These are phyloP conservation scores for Myocastor coypus DNA, from an alignment of 2,113 vertebrate species.

Conservation along the genomic window DNA sequence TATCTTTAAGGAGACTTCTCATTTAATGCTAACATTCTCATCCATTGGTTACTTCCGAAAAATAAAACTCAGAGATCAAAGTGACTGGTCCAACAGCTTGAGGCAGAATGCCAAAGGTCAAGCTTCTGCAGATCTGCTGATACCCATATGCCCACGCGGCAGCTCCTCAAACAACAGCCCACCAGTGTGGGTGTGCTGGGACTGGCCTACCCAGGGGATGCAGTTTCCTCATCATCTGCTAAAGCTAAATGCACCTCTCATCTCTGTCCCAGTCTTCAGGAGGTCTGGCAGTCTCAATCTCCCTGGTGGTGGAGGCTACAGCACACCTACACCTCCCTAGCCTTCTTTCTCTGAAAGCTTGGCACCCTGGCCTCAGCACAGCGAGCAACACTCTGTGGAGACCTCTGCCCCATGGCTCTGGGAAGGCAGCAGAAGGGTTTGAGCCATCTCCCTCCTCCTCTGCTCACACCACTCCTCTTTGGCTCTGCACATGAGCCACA, in stretches of 20 bases:
- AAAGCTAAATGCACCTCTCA: background rate
- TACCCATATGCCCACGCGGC: background rate
- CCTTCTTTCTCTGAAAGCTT: background rate
- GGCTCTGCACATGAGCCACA: background rate
- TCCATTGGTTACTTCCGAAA: background rate
- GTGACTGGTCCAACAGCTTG: background rate
- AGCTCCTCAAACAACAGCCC: background rate
- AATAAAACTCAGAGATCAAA: background rate
- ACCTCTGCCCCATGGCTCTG: background rate
- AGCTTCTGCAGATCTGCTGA: background rate
- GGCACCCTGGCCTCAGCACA: background rate
- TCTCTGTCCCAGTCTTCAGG: no score
- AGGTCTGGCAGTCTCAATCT: background rate
- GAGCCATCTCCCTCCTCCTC: background rate
- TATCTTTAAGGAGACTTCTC: background rate
- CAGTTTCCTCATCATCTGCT: background rate
- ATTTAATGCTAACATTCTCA: background rate
- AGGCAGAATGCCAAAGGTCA: background rate
- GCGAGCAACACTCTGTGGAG: background rate
- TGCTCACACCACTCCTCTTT: background rate
- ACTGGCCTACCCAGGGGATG: background rate
- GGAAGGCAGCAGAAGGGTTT: background rate
- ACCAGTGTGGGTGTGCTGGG: background rate
- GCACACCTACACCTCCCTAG: background rate
- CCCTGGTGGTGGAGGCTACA: no score